Evolutionary conservation across 2,113 vertebrate species (phyloP), one percentile per base, ranked within the genome.

Genomic region (Zootoca vivipara): DNA sequence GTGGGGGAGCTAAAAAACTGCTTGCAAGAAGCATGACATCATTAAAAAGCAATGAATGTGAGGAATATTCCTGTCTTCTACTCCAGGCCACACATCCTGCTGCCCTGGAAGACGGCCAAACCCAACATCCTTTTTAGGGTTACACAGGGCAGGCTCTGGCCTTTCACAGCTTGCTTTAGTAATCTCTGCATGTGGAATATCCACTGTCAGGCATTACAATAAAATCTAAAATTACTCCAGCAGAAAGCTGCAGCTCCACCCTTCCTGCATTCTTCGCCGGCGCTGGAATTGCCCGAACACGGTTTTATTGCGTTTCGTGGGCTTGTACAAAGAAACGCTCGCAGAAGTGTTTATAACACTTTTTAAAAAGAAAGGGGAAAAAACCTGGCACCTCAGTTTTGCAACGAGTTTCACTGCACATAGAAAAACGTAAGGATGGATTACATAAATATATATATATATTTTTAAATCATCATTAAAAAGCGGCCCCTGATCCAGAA

Each of bases 81-180:
- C 94, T 94, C 94, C 93, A 93, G 90, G 96, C 96, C 94, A 96
- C 95, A 97, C 96, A 96, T 97, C 97, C 98, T 98, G 97, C 93
- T 90, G 92, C 90, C 91, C 92, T 97, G 96, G 96, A 96, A 91
- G 83, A 93, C 69, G 92, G 96, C 96, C 96, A 97, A 96, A 94
- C 95, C 95, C 94, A 94, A 95, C 96, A 97, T 98, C 98, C 98
- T 98, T 97, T 78, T 97, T 95, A 96, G 96, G 96, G 97, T 97
- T 97, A 97, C 80, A 94, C 80, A 94, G 96, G 93, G 97, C 97
- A 98, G 95, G 93, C 96, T 95, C 93, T 93, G 96, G 97, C 96
- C 96, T 98, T 97, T 98, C 96, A 96, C 95, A 95, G 95, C 96
- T 96, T 96, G 95, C 95, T 97, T 93, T 95, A 95, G 95, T 93